phyloP scores from a whole-genome alignment of 2,888 invertebrate genomes.

The Actias luna region DNA sequence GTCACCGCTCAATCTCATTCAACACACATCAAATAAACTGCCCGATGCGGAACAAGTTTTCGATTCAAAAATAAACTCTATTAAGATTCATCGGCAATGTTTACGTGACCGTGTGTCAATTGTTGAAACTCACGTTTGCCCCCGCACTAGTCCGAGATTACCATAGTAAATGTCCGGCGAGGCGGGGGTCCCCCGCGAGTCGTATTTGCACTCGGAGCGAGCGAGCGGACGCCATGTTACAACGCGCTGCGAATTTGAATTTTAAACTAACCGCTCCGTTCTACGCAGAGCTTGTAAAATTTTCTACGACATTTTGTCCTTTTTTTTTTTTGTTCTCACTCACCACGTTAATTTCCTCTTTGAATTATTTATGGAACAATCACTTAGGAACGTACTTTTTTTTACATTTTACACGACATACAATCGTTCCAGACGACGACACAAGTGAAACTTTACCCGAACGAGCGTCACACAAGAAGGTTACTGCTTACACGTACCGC shows the following conservation, averaged over 20 bases:
- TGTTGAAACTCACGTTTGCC: not conserved
- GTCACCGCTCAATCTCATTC: no score
- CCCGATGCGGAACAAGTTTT: no score
- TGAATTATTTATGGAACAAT: conserved; percentile 54
- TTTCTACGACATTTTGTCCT: conserved; percentile 49
- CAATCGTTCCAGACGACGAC: no score
- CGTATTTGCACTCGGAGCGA: conserved; percentile 22
- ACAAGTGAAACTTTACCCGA: no score
- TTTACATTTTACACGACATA: no score
- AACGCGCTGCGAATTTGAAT: conserved; percentile 69
- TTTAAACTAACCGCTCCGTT: conserved; percentile 76
- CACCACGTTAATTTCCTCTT: conserved; percentile 51
- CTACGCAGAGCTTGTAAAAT: conserved; percentile 67
- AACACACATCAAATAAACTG: no score
- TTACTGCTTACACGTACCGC: no score
- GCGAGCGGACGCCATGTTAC: conserved; percentile 51
- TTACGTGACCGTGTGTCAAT: not conserved
- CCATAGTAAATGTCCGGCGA: conserved; percentile 22
- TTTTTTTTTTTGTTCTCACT: no score
- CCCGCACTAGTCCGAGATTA: conserved; percentile 14
- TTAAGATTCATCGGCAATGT: no score
- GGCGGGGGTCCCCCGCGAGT: conserved; percentile 4
- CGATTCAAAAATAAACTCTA: no score
- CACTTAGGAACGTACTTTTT: conserved; percentile 10
- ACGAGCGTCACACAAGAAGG: no score